Evolutionary conservation across 1,140 invertebrate species (phyloP).

Genomic region (Drosophila bocqueti): DNA sequence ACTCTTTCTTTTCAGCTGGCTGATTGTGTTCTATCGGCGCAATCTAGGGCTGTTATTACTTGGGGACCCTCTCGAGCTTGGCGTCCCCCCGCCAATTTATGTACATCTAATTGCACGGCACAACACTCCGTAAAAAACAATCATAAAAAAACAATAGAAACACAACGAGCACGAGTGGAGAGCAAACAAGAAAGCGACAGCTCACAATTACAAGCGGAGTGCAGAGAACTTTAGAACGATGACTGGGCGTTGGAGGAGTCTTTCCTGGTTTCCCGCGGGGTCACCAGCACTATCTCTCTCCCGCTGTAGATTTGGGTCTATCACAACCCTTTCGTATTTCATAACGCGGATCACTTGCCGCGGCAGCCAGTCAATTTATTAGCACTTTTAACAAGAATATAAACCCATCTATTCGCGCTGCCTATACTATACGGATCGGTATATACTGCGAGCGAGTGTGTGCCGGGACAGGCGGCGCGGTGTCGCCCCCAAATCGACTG

Average conservation of each 20-base stretch:
- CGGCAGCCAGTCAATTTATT: slow-evolving; percentile 72
- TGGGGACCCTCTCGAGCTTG: slow-evolving; percentile 19
- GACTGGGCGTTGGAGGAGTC: slow-evolving; percentile 34
- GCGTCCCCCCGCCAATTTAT: slow-evolving; percentile 42
- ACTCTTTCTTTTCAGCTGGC: slow-evolving; percentile 9
- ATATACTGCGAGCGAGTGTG: slow-evolving; percentile 17
- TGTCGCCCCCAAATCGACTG: slow-evolving; percentile 47
- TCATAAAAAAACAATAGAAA: slow-evolving; percentile 11
- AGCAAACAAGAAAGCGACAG: slow-evolving; percentile 31
- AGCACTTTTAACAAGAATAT: slow-evolving; percentile 75
- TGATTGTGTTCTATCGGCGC: slow-evolving; percentile 27
- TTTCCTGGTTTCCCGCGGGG: slow-evolving; percentile 14
- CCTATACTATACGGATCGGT: slow-evolving; percentile 51
- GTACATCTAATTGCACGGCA: slow-evolving; percentile 58
- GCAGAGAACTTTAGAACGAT: slow-evolving; percentile 58
- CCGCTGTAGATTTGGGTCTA: slow-evolving; percentile 13
- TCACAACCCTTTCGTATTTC: slow-evolving; percentile 48
- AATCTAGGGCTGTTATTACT: slow-evolving; percentile 31
- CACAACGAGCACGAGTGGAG: slow-evolving; percentile 23
- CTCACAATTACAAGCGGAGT: slow-evolving; percentile 36
- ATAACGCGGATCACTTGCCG: slow-evolving; percentile 66
- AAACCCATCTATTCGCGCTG: slow-evolving; percentile 63
- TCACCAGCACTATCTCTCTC: slow-evolving; percentile 25
- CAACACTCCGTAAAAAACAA: slow-evolving; percentile 36
- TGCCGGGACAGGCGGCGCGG: slow-evolving; percentile 15